These are phyloP conservation scores for Uria aalge DNA, from an alignment of 2,113 vertebrate species.

Conservation along the genomic window DNA sequence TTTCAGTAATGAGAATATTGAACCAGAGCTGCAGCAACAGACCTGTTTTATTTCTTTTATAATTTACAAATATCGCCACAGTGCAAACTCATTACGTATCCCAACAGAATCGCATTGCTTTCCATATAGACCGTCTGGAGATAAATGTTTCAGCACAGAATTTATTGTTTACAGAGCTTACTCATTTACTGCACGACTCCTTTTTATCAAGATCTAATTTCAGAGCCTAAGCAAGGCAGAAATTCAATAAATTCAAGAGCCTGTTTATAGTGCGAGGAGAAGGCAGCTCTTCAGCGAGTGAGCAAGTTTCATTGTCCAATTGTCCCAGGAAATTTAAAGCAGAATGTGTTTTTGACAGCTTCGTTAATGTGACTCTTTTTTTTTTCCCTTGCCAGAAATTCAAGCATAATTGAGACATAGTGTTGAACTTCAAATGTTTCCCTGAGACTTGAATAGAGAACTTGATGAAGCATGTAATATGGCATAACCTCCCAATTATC, in stretches of 20 bases:
- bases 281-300: conserved; percentile 46
- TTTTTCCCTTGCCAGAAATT: conserved; percentile 56
- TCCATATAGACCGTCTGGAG: not conserved
- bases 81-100: not conserved
- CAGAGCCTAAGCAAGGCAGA: not conserved
- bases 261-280: conserved; percentile 37
- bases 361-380: conserved; percentile 57
- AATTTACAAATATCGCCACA: not conserved
- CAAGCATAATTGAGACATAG: conserved; percentile 73
- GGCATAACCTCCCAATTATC: conserved; percentile 77
- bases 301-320: conserved; percentile 61
- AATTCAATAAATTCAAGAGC: conserved; percentile 22
- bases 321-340: conserved; percentile 71
- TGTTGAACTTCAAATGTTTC: conserved; percentile 70
- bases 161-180: not conserved
- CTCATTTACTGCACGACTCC: not conserved
- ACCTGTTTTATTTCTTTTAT: not conserved
- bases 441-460: conserved; percentile 69
- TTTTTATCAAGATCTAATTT: conserved; percentile 38
- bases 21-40: not conserved
- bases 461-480: conserved; percentile 72
- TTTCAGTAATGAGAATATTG: not conserved
- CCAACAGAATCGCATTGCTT: not conserved
- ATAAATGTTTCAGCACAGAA: not conserved
- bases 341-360: conserved; percentile 70